Evolutionary conservation across 1,140 invertebrate species (phyloP).

Genomic region (Globodera ellingtonae): DNA sequence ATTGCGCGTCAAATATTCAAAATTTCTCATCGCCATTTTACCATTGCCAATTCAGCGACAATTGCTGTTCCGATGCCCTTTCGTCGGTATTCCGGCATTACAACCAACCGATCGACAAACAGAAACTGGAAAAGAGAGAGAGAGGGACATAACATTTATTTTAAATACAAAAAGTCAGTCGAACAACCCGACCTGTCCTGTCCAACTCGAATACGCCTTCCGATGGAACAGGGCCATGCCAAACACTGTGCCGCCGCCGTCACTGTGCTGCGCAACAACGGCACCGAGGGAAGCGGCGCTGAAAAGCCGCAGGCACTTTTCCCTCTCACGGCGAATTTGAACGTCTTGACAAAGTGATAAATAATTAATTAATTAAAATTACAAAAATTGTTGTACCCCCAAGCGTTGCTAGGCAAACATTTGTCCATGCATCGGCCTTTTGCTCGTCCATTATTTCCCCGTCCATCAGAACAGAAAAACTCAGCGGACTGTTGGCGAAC

Average conservation of each 20-base stretch:
- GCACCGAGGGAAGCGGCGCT: conserved; percentile 9
- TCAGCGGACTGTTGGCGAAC: not conserved
- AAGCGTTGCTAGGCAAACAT: not conserved
- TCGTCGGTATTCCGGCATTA: conserved; percentile 2
- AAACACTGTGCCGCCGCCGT: not conserved
- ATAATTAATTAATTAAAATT: not conserved
- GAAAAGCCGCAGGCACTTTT: not conserved
- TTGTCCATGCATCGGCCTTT: not conserved
- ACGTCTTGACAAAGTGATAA: not conserved
- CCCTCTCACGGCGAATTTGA: not conserved
- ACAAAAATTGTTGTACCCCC: not conserved
- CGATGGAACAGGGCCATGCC: conserved; percentile 27
- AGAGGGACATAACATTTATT: not conserved
- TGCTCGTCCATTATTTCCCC: conserved; percentile 10
- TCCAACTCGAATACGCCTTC: conserved; percentile 25
- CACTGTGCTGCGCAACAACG: conserved; percentile 3
- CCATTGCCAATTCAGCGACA: conserved; percentile 25
- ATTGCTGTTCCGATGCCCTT: conserved; percentile 27
- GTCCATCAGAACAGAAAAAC: not conserved
- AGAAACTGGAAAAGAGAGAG: conserved; percentile 4
- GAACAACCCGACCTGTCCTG: not conserved
- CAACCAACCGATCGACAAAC: conserved; percentile 8
- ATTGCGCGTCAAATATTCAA: too few relatives aligned
- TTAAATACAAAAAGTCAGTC: not conserved
- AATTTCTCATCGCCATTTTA: not conserved